These are phyloP conservation scores for Tragulus kanchil DNA, from an alignment of 2,113 vertebrate species.

Conservation along the genomic window DNA sequence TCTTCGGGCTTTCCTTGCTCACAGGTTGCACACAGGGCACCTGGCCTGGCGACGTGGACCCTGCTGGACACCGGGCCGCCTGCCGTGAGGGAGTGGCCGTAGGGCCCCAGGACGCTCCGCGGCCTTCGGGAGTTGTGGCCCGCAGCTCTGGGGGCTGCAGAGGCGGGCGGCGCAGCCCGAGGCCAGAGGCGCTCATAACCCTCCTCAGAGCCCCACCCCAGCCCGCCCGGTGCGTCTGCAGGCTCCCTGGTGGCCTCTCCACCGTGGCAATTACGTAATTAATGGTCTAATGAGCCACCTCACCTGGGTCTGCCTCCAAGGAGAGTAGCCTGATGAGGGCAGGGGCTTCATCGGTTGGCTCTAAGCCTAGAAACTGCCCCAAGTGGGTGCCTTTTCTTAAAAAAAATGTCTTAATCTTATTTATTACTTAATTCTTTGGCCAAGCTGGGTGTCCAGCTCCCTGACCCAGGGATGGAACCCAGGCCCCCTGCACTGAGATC, in stretches of 20 bases:
- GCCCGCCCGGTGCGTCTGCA: background rate
- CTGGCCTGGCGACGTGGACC: background rate
- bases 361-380: background rate
- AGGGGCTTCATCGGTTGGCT: background rate
- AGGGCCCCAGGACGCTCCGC: background rate
- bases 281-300: background rate
- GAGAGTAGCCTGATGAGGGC: background rate
- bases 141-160: background rate
- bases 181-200: background rate
- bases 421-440: background rate
- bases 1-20: background rate
- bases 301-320: background rate
- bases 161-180: background rate
- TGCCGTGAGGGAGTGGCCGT: background rate
- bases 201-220: background rate
- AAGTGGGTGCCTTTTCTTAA: background rate
- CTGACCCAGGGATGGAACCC: background rate
- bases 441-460: background rate
- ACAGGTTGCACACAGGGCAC: background rate
- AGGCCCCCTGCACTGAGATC: background rate
- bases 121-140: background rate
- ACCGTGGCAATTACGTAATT: slow-evolving; percentile 29
- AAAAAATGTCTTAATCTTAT: background rate
- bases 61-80: background rate
- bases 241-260: background rate